Evolutionary conservation across 2,888 invertebrate genomes (phyloP).

Genomic region (Xiphydria camelus): DNA sequence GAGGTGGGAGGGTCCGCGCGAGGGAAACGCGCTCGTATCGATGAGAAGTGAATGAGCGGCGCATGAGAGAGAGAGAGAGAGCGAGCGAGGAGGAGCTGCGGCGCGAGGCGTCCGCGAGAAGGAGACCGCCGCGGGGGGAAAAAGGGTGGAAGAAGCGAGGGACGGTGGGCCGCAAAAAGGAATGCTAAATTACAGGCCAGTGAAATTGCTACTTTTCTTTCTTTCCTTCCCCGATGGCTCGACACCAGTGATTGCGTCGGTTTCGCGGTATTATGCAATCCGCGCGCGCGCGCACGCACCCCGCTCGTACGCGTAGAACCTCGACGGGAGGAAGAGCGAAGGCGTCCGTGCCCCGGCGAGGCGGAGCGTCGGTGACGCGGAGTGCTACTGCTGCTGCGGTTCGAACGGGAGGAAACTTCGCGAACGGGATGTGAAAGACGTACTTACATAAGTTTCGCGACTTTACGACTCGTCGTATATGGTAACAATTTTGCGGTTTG

Average conservation of each 20-base stretch:
- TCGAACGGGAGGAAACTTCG: no score
- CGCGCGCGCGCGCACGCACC: not conserved
- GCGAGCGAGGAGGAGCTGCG: constrained; percentile 32
- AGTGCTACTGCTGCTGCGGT: no score
- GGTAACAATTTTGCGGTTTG: no score
- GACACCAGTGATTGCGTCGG: no score
- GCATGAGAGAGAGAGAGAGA: constrained; percentile 20
- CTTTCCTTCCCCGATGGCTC: constrained; percentile 25
- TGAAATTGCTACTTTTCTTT: constrained; percentile 32
- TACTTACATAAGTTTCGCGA: no score
- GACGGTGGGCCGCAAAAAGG: constrained; percentile 24
- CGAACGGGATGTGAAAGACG: no score
- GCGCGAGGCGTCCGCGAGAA: constrained; percentile 17
- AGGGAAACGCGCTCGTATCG: constrained; percentile 13
- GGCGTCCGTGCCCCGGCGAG: no score
- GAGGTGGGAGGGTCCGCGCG: constrained; percentile 5
- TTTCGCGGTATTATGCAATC: not conserved
- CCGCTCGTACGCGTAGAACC: not conserved
- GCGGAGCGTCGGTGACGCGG: no score
- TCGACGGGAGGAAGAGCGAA: not conserved
- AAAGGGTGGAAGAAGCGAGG: constrained; percentile 2
- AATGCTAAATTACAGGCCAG: constrained; percentile 33
- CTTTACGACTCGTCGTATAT: no score
- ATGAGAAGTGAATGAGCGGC: constrained; percentile 24
- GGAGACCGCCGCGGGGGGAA: constrained; percentile 9